Conservation (phyloP, 2,797 vertebrate species). For the Phalanger gymnotis region DNA sequence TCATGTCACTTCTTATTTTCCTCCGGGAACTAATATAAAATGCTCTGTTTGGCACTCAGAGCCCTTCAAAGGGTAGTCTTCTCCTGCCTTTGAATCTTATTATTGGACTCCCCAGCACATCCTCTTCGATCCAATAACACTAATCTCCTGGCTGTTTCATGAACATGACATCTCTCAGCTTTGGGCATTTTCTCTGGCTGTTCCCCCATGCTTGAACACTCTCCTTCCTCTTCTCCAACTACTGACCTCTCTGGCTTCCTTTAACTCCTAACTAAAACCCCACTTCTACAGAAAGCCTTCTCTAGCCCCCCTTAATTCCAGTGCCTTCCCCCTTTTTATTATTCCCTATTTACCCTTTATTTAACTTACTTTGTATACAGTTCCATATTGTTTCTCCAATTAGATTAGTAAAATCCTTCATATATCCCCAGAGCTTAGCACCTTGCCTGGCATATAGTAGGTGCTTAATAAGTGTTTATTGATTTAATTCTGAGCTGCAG, state of each 20-base stretch:
- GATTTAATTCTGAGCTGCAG: not conserved
- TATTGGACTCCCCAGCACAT: not conserved
- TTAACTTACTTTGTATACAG: not conserved
- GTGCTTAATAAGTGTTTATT: not conserved
- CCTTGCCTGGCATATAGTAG: not conserved
- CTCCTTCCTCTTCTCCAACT: not conserved
- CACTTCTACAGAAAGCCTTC: not conserved
- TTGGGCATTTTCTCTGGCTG: not conserved
- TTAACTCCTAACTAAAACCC: not conserved
- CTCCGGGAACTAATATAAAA: not conserved
- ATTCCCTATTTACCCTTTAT: not conserved
- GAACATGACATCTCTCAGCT: not conserved
- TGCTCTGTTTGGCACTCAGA: not conserved
- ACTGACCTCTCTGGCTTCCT: not conserved
- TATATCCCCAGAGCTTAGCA: not conserved
- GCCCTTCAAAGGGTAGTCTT: not conserved
- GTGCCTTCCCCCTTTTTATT: not conserved
- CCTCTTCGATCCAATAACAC: not conserved
- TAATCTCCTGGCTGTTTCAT: not conserved
- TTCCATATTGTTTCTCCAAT: not conserved
- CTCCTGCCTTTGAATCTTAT: not conserved
- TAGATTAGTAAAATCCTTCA: not conserved
- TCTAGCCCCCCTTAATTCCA: not conserved
- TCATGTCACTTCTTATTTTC: not conserved
- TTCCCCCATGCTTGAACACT: not conserved